Evolutionary conservation across 1,140 invertebrate species (phyloP).

Genomic region (Solenopsis fugax): DNA sequence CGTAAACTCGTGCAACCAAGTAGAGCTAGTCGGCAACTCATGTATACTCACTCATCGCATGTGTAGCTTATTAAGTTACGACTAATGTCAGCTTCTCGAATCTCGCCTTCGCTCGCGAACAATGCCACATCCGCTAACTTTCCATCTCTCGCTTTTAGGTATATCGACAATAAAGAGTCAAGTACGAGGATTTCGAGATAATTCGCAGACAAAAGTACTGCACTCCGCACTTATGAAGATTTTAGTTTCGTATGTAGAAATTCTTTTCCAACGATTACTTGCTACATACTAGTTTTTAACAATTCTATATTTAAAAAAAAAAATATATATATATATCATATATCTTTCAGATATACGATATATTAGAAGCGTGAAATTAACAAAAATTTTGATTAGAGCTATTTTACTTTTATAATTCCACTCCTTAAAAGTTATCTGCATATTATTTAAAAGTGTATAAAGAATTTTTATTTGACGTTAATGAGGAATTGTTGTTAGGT

Average conservation of each 20-base stretch:
- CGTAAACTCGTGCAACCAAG: slow-evolving; percentile 41
- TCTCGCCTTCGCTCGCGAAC: slow-evolving; percentile 29
- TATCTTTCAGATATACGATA: not conserved
- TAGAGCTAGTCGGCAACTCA: not conserved
- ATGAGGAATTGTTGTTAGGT: not conserved
- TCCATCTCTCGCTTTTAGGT: not conserved
- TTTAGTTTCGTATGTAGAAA: no score
- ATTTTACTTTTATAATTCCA: not conserved
- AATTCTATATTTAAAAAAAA: not conserved
- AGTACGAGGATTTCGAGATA: not conserved
- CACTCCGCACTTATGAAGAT: not conserved
- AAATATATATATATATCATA: no score
- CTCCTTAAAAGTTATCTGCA: not conserved
- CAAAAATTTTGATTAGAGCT: not conserved
- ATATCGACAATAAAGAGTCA: slow-evolving; percentile 5
- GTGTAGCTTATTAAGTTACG: slow-evolving; percentile 47
- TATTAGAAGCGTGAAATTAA: not conserved
- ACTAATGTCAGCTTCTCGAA: not conserved
- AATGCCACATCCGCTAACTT: slow-evolving; percentile 38
- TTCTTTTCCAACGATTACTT: not conserved
- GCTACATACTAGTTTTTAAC: not conserved
- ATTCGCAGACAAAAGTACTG: not conserved
- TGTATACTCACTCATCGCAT: slow-evolving; percentile 14
- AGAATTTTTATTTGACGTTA: not conserved
- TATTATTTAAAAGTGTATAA: not conserved